A percentile compares a stretch with the other conserved stretches of the same genome.
Conservation (phyloP, 2,797 vertebrate species). For the Pelodytes ibericus region DNA sequence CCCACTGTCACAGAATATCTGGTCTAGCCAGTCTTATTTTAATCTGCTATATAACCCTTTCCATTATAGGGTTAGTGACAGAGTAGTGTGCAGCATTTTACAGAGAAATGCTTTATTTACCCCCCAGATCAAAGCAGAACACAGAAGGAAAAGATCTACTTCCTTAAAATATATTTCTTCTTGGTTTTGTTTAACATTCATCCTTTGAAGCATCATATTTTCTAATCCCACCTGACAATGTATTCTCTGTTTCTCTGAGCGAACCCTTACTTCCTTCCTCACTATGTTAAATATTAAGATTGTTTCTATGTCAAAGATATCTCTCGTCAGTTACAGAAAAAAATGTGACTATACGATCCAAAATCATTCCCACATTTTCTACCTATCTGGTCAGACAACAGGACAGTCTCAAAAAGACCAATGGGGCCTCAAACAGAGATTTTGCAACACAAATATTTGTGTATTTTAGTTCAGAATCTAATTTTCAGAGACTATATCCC, state of each 20-base stretch:
- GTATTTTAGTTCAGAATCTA: no score
- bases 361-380: background rate
- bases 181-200: conserved; percentile 27
- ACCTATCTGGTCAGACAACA: background rate
- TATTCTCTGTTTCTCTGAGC: conserved; percentile 9
- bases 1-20: no score
- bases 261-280: conserved; percentile 32
- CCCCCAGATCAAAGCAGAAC: background rate
- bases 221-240: conserved; percentile 23
- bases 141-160: background rate
- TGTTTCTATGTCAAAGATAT: conserved; percentile 16
- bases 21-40: no score
- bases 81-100: no score
- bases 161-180: background rate
- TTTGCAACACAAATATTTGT: no score
- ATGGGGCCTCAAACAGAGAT: no score
- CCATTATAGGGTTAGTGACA: no score
- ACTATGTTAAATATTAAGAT: conserved; percentile 38
- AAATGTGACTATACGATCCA: background rate
- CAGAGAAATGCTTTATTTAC: no score
- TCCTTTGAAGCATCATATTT: background rate
- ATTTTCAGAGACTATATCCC: no score
- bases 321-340: background rate
- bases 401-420: no score
- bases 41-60: no score